Evolutionary conservation across 1,140 invertebrate genomes (phyloP).

Genomic region (Thalassaphorura encarpata): DNA sequence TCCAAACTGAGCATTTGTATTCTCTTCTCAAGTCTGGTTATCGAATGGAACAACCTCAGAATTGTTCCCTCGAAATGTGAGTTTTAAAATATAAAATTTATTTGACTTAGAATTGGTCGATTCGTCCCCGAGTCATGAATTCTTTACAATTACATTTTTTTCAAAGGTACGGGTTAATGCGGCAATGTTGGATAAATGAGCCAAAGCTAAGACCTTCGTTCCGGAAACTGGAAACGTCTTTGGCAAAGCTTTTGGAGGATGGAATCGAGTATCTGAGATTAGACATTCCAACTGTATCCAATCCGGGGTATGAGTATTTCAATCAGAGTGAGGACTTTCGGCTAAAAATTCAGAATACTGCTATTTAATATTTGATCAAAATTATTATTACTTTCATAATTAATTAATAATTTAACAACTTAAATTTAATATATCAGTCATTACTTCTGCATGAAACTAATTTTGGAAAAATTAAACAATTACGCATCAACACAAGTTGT

Average conservation of each 20-base stretch:
- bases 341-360: too few species aligned
- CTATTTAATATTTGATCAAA: too few species aligned
- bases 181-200: slow-evolving; percentile 45
- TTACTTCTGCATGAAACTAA: too few species aligned
- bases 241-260: slow-evolving; percentile 53
- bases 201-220: slow-evolving; percentile 46
- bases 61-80: slow-evolving; percentile 71
- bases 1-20: slow-evolving; percentile 65
- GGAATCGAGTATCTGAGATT: slow-evolving; percentile 60
- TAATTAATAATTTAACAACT: too few species aligned
- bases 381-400: too few species aligned
- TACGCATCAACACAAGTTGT: too few species aligned
- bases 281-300: slow-evolving; percentile 48
- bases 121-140: neutral
- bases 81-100: slow-evolving; percentile 24
- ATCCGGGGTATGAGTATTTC: slow-evolving; percentile 43
- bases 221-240: slow-evolving; percentile 35
- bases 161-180: slow-evolving; percentile 46
- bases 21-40: slow-evolving; percentile 64
- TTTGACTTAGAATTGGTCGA: neutral
- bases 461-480: too few species aligned
- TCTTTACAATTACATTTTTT: neutral
- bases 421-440: too few species aligned
- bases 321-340: neutral
- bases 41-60: slow-evolving; percentile 68